Base-by-base conservation (phyloP, 2,113 vertebrate species). In the Ctenodactylus gundi region DNA sequence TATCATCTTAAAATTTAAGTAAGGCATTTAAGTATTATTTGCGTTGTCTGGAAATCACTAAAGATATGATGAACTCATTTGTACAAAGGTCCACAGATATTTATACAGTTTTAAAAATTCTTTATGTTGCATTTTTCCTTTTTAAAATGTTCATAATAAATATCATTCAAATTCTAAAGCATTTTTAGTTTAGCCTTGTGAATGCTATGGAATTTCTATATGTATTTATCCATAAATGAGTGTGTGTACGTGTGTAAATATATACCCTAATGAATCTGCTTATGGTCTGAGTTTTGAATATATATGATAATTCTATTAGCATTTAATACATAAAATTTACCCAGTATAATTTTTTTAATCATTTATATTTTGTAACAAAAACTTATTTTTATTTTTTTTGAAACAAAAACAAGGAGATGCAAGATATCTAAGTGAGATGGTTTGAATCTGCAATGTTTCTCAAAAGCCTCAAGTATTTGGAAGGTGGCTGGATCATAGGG, bases 101-200 rank as follows among this genome's bases (percentile, higher is more conserved):
- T 78, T 83, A 81, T 29, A 44, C 12, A 65, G 58, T 39, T 93
- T 91, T 97, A 95, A 93, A 93, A 88, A 80, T 97, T 98, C 95
- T 97, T 88, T 93, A 44, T 67, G 85, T 49, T 97, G 89, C 82
- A 96, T 68, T 82, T 39, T 76, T 75, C 94, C 60, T n/a, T 94
- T 96, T 97, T 97, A 97, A 94, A 97, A 95, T 80, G 94, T 84
- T 95, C 92, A 97, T 95, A 96, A 96, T 85, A 97, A 96, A 93
- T 93, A 94, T 97, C 88, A 97, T 97, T 96, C 88, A 85, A 95
- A 91, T 91, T 97, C 81, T 98, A 95, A 97, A 96, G 88, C 94
- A 93, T 96, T 97, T 51, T 96, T 95, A 97, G 44, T 72, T 67
- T 89, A 93, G 5, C 4, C 72, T 11, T 82, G n/a, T 72, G 14